Base-by-base conservation (phyloP, 1,140 invertebrate genomes). In the Penaeus indicus region DNA sequence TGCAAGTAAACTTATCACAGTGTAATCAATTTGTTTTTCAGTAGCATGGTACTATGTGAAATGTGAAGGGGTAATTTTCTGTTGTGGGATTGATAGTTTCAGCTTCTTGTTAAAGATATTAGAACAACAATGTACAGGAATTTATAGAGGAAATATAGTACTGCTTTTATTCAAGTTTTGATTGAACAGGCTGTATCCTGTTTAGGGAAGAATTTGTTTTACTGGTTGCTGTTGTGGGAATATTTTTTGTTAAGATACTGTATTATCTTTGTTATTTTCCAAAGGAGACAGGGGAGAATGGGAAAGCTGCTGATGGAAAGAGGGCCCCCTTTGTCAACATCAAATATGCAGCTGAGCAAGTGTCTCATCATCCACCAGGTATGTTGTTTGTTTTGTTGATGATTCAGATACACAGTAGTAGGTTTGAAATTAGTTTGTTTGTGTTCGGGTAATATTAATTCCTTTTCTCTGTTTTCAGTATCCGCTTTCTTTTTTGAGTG, bases 401-500 rank as follows among this genome's bases (percentile, higher is more conserved):
- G 11, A 81, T 42, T 27, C 79, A 27, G 47, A 81, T 54, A 38
- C 22, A 8, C 2, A 84, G 27, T 38, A 83, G 38, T 42, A 42
- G 38, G 21, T 54, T 84, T 21, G 61, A 84, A 83, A 25, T n/a
- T 27, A 1, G 83, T 25, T 38, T 19, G 61, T 19, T 83, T 21
- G 8, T 11, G 42, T 83, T 72, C 7, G 10, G 11, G 22, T 63
- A 63, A 11, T 27, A 16, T n/a, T 54, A n/a, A 22, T 38, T 83
- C 32, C 19, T 21, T 47, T n/a, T 54, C n/a, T 80, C 82, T 84
- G n/a, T n/a, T 86, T 75, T 42, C 98, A 97, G 97, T 99, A 91
- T 98, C 97, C 91, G 98, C 97, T n/a, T 99, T 99, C 94, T 99
- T 99, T 94, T 97, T 97, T 84, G 98, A 99, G 93, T 97, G 98